Base-by-base conservation (phyloP, 2,888 invertebrate genomes). In the Cremastinae sp. region DNA sequence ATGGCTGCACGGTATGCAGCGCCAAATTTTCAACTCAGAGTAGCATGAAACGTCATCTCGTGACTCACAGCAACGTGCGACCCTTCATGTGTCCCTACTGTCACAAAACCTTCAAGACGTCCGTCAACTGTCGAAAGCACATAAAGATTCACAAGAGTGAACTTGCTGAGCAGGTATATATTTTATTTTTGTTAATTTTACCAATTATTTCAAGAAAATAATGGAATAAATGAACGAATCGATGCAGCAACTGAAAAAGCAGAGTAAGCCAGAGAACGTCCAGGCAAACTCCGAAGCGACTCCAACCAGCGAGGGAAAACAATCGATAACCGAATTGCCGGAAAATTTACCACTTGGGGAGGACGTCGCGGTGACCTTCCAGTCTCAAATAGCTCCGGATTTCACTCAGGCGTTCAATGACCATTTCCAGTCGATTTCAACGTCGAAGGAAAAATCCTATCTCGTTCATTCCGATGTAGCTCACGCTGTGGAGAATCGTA, bases 41-140 rank as follows among this genome's bases (percentile, higher is more conserved):
- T 36, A 90, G 90, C 74, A 87, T 90, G 86, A 90, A 89, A 64
- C 85, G 90, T 22, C 90, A 90, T 76, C 81, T 87, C 45, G 85
- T 89, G 68, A 90, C 88, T 0, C 90, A 90, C 72, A 90, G 89
- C 49, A 90, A 90, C 58, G 89, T 90, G 73, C 87, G 89, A n/a
- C 90, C 90, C 5, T 89, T 86, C 62, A 86, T 88, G 86, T 90
- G 90, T 65, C 86, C 87, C 1, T 86, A 90, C 36, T 90, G 90
- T 75, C 87, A 88, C 53, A 90, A 88, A 74, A 90, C 89, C 0
- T 90, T 90, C 73, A 89, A 89, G 68, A 89, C 90, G n/a, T 87
- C 88, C 1, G 91, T 92, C 16, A 91, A 92, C 83, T 93, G 93
- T 84, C 91, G 93, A 80, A 93, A 93, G 79, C 94, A 94, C 82